These are phyloP conservation scores for Macquaria ambigua DNA, from an alignment of 2,113 vertebrate genomes.

Conservation along the genomic window DNA sequence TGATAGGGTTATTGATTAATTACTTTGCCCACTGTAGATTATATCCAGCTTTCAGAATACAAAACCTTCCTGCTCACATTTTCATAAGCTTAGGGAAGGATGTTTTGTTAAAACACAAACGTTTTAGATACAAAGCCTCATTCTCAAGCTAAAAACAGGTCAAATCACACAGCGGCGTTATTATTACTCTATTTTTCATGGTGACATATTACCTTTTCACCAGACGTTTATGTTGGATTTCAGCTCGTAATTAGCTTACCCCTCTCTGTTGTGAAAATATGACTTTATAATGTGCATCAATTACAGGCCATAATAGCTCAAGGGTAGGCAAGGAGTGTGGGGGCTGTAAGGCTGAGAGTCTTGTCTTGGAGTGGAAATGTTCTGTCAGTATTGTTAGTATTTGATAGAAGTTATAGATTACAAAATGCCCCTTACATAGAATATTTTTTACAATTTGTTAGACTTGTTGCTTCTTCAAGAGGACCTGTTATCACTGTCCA, in stretches of 20 bases:
- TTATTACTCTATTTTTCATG: conserved; percentile 31
- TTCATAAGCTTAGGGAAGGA: neutral
- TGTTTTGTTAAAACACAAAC: neutral
- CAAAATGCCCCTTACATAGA: neutral
- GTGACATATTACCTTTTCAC: conserved; percentile 35
- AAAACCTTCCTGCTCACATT: neutral
- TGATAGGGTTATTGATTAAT: conserved; percentile 15
- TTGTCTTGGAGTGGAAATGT: neutral
- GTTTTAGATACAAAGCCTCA: neutral
- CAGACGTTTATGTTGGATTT: conserved; percentile 18
- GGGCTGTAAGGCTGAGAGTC: neutral
- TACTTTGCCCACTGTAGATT: neutral
- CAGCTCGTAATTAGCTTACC: conserved; percentile 38
- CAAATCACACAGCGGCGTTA: conserved; percentile 1
- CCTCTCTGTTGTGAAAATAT: conserved; percentile 35
- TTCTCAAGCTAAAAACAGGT: neutral
- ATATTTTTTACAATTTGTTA: neutral
- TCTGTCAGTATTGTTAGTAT: neutral
- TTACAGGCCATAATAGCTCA: conserved; percentile 39
- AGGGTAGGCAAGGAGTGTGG: conserved; percentile 12
- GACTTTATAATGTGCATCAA: conserved; percentile 35
- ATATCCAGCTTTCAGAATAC: neutral
- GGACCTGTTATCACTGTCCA: neutral
- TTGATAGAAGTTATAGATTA: conserved; percentile 14
- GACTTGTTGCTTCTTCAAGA: neutral